A percentile compares a stretch with the other conserved stretches of the same genome.
phyloP scores from a whole-genome alignment of 2,797 vertebrate genomes.

The Alosa sapidissima region DNA sequence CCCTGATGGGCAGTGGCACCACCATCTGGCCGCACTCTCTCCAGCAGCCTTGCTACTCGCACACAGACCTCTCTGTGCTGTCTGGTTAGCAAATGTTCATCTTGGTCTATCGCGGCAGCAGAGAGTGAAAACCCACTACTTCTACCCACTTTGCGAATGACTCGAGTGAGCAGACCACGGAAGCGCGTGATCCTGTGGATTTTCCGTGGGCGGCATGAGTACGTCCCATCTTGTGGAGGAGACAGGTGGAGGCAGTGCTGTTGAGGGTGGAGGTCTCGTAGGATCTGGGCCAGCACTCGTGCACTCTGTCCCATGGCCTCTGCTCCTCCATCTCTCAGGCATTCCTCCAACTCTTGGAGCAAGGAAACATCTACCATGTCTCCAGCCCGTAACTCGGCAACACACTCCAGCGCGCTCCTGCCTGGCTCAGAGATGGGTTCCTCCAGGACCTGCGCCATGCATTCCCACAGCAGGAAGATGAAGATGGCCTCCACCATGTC shows the following conservation, averaged over 20 bases:
- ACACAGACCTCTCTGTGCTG: constrained; percentile 53
- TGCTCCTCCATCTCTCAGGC: constrained; percentile 50
- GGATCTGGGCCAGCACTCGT: constrained; percentile 55
- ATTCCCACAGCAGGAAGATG: constrained; percentile 58
- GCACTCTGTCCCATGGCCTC: constrained; percentile 53
- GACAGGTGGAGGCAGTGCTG: constrained; percentile 46
- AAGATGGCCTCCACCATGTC: constrained; percentile 49
- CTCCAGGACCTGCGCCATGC: constrained; percentile 54
- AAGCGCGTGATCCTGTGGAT: constrained; percentile 59
- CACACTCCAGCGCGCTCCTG: constrained; percentile 20
- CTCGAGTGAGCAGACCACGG: constrained; percentile 50
- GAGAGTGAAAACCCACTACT: constrained; percentile 12
- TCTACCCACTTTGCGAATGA: constrained; percentile 51
- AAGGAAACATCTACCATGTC: constrained; percentile 44
- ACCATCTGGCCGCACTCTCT: constrained; percentile 28
- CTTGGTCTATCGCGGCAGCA: background rate
- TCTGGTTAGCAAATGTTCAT: constrained; percentile 19
- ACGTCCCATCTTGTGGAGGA: constrained; percentile 41
- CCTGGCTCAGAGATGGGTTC: constrained; percentile 42
- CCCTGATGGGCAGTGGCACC: constrained; percentile 23
- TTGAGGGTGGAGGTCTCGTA: constrained; percentile 55
- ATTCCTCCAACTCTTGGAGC: constrained; percentile 55
- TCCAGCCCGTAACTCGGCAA: constrained; percentile 45
- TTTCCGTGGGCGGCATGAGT: constrained; percentile 47
- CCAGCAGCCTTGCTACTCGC: constrained; percentile 42